These are phyloP conservation scores for Drosophila bifasciata DNA, from an alignment of 1,140 invertebrate genomes.

Conservation along the genomic window DNA sequence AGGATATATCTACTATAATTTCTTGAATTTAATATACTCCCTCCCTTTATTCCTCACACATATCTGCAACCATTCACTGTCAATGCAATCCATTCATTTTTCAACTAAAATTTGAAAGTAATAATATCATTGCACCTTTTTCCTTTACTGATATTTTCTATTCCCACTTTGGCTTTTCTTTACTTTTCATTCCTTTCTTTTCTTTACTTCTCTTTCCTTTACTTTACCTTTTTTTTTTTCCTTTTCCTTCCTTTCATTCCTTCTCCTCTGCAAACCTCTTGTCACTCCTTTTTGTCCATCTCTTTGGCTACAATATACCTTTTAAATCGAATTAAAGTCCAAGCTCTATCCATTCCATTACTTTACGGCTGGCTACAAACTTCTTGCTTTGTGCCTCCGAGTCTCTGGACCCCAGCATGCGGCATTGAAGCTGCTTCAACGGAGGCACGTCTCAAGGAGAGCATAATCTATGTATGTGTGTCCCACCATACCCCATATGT, in stretches of 20 bases:
- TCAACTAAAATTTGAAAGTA: no score
- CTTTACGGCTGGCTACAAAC: constrained; percentile 29
- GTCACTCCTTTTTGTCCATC: not conserved
- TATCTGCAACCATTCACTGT: no score
- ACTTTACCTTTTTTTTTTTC: constrained; percentile 16
- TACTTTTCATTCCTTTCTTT: constrained; percentile 13
- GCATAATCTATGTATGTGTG: constrained; percentile 9
- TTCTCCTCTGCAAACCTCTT: not conserved
- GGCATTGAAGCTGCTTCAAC: constrained; percentile 56
- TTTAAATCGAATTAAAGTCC: no score
- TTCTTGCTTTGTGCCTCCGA: constrained; percentile 44
- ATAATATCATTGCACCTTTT: no score
- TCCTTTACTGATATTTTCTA: no score
- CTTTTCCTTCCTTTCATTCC: constrained; percentile 10
- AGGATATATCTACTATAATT: no score
- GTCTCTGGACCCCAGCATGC: constrained; percentile 22
- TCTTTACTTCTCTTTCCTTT: constrained; percentile 12
- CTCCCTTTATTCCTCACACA: no score
- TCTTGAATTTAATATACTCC: no score
- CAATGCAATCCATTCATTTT: no score
- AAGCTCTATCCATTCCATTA: no score
- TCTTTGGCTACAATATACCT: no score
- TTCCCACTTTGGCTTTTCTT: not conserved
- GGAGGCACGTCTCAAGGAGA: constrained; percentile 33
- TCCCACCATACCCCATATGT: constrained; percentile 8